Evolutionary conservation across 2,888 invertebrate species (phyloP), one percentile per base, ranked within the genome.

Genomic region (Aleiodes alternator): DNA sequence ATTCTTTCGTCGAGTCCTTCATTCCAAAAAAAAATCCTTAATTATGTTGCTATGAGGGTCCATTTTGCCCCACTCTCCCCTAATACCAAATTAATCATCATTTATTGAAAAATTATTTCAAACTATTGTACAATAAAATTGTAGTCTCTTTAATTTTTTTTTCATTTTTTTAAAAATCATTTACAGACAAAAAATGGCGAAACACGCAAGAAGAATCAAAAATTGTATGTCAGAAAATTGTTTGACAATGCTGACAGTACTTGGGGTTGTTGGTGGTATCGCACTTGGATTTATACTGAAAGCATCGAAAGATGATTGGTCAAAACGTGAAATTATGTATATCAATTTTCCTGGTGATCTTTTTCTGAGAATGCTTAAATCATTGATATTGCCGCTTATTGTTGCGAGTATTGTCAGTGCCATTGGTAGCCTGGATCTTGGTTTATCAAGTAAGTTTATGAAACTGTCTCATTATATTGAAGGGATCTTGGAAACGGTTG

Each of bases 321-420:
- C 91, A 1, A 85, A 89, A 56, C 86, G 95, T 68, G 92, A 94
- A 82, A 90, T 94, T 56, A 93, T 94, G 92, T 95, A 95, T 87
- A 90, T 95, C 57, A 92, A 93, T 81, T 94, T 93, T 85, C 90
- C 93, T 2, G 95, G 95, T 34, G 94, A 95, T 84, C 88, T 95
- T 66, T 94, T 95, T 83, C 91, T 95, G 80, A 90, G 94, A 78
- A 94, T 95, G 93, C 90, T 95, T 72, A 94, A 95, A 87, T 92
- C 93, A 76, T 90, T 95, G 75, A 95, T 95, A 82, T 89, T 95
- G 68, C 95, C 95, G 1, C 91, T 95, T 78, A 93, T 95, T 77
- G 90, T 93, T n/a, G 91, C 93, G 2, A 93, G 93, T 12, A 91
- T 95, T 78, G 91, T 95, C 64, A 92, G 94, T 4, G 94, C 95